A percentile compares a stretch with the other conserved stretches of the same genome.
Evolutionary conservation across 2,888 invertebrate genomes (phyloP).

Genomic region (Crocallis elinguaria): DNA sequence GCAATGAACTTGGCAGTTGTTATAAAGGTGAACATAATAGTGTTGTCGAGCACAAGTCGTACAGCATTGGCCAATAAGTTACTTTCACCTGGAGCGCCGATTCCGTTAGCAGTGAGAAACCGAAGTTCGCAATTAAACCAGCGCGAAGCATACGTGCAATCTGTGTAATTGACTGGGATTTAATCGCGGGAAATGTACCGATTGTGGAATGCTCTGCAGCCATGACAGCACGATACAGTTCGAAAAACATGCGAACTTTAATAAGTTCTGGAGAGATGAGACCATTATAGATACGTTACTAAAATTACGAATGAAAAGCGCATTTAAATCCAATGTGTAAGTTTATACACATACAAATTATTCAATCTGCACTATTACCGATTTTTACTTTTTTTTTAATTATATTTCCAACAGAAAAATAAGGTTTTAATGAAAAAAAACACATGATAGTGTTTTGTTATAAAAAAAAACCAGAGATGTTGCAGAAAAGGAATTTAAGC

Average conservation of each 20-base stretch:
- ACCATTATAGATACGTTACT: neutral
- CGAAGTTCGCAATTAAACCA: slow-evolving; percentile 51
- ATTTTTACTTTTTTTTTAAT: no score
- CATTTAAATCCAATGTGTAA: neutral
- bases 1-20: slow-evolving; percentile 16
- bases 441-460: neutral
- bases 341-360: no score
- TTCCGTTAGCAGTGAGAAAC: slow-evolving; percentile 55
- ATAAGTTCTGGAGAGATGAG: neutral
- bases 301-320: neutral
- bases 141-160: slow-evolving; percentile 41
- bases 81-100: slow-evolving; percentile 40
- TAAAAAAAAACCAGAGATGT: slow-evolving; percentile 10
- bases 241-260: slow-evolving; percentile 18
- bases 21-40: slow-evolving; percentile 9
- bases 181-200: slow-evolving; percentile 50
- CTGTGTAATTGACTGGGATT: slow-evolving; percentile 46
- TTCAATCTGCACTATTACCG: no score
- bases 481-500: slow-evolving; percentile 28
- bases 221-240: slow-evolving; percentile 23
- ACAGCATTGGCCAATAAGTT: slow-evolving; percentile 16
- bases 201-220: slow-evolving; percentile 39
- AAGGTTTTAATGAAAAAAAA: no score
- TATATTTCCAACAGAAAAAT: no score
- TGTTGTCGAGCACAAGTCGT: slow-evolving; percentile 1